Evolutionary conservation across 2,113 vertebrate species (phyloP), one percentile per base, ranked within the genome.

Genomic region (Naja naja): DNA sequence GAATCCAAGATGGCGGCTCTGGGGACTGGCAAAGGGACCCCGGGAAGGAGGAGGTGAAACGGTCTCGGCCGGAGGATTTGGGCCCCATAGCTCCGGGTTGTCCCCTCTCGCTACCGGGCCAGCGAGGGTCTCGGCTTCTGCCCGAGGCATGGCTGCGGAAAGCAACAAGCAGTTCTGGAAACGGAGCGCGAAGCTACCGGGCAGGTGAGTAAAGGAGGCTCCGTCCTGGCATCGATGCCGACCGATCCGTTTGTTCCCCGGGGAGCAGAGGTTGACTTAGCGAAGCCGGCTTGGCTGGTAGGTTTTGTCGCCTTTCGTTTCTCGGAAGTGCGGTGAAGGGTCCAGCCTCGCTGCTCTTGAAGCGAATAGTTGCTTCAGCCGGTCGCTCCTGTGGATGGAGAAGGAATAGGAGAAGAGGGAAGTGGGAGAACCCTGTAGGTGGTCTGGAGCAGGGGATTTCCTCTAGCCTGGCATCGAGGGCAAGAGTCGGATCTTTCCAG

Each of bases 81-180:
- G 88, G 92, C 88, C 92, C 88, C 54, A 49, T 30, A 25, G 69
- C 92, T 90, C 45, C 10, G 74, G 92, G 49, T 89, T 30, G 64
- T 34, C 69, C 54, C 92, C 58, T 85, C 88, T 30, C 54, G 47
- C 89, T 85, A 81, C 18, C 74, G 86, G 93, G 96, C 95, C 92
- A 93, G 95, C 69, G 89, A 93, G 93, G 93, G 95, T 9, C 27
- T 58, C 93, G 85, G 90, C 94, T 92, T 93, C 88, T 54, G 94
- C 94, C 91, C 88, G 94, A 97, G 96, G 94, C 93, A 99, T 99
- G 99, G 99, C 98, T 95, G 98, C 98, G 95, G 99, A 99, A 91
- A 98, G 98, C 97, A 98, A 98, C 96, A 98, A 98, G 96, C 97
- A 99, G 97, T 99, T 99, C 95, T 99, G 99, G 99, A 99, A 98